Percentiles rank a stretch among this genome's conserved stretches.
Evolutionary conservation across 1,140 invertebrate genomes (phyloP).

Genomic region (Lethrus apterus): DNA sequence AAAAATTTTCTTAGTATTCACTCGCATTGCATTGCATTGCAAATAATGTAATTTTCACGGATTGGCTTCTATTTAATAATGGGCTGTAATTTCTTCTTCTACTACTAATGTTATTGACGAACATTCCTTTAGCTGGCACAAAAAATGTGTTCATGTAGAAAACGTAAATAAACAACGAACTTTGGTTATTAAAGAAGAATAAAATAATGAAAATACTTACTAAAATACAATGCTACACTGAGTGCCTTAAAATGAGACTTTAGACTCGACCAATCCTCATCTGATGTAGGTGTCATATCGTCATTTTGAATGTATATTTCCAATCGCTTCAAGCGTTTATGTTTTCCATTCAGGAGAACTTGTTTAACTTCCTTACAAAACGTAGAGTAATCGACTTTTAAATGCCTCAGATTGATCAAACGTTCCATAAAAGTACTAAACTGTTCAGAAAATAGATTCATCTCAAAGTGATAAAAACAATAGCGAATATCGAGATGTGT

Average conservation of each 20-base stretch:
- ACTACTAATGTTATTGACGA: no score
- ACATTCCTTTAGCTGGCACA: no score
- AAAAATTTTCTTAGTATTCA: no score
- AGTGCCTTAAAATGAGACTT: background rate
- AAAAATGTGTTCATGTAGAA: no score
- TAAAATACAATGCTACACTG: slow-evolving; percentile 10
- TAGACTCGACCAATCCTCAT: slow-evolving; percentile 3
- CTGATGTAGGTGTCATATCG: slow-evolving; percentile 4
- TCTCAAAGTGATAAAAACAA: slow-evolving; percentile 5
- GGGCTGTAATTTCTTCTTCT: no score
- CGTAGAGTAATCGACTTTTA: slow-evolving; percentile 9
- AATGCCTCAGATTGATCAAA: background rate
- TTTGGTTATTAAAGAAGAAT: no score
- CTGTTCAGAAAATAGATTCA: slow-evolving; percentile 3
- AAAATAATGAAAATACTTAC: slow-evolving; percentile 10
- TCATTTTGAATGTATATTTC: slow-evolving; percentile 4
- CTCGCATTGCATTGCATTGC: no score
- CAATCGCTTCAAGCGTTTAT: background rate
- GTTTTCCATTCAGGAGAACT: slow-evolving; percentile 1
- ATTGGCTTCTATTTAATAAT: no score
- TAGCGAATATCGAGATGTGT: slow-evolving; percentile 7
- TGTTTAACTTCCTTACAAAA: slow-evolving; percentile 8
- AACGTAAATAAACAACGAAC: no score
- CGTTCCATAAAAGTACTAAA: slow-evolving; percentile 6
- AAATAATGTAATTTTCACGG: no score